Base-by-base conservation (phyloP, 1,140 invertebrate species). In the Drosophila arizonae region DNA sequence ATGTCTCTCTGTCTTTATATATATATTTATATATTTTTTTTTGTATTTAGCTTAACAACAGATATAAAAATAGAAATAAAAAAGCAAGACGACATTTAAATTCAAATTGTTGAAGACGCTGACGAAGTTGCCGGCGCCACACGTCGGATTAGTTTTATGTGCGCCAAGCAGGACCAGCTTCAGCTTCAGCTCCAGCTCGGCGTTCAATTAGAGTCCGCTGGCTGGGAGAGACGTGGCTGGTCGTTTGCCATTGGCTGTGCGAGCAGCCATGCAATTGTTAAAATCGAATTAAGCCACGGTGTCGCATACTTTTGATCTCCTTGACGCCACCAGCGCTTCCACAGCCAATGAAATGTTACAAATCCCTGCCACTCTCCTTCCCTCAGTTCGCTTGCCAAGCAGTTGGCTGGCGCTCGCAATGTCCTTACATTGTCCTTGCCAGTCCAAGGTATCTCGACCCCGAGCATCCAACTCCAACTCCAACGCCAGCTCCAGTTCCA, bases 241-340 rank as follows among this genome's bases (percentile, higher is more conserved):
- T 39, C 75, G 54, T 78, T 77, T 79, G 76, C 82, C 82, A 87
- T 87, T 87, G 82, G 82, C 80, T 88, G 84, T 64, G 63, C 43
- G 68, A 62, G 48, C 69, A 65, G 65, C 75, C 51, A 74, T 79
- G 84, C 84, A 88, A 88, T 84, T 80, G 84, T 88, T 88, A 88
- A 88, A 88, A 88, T 88, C 84, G 77, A 88, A 88, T 88, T 88
- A 88, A 88, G 84, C 84, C 84, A 88, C 84, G 84, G 84, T 88
- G 84, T 88, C 84, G 84, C 84, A 88, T 88, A 88, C 84, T 88
- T 88, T 88, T 88, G 84, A 88, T 88, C 84, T 88, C 76, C 84
- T 76, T 73, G 82, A 72, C 80, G 76, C 68, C 68, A 60, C 50
- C 65, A 57, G 13, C 55, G 61, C 52, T 48, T 62, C 26, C 72